Conservation (phyloP, 2,888 invertebrate genomes). For the Acrobeloides nanus region DNA sequence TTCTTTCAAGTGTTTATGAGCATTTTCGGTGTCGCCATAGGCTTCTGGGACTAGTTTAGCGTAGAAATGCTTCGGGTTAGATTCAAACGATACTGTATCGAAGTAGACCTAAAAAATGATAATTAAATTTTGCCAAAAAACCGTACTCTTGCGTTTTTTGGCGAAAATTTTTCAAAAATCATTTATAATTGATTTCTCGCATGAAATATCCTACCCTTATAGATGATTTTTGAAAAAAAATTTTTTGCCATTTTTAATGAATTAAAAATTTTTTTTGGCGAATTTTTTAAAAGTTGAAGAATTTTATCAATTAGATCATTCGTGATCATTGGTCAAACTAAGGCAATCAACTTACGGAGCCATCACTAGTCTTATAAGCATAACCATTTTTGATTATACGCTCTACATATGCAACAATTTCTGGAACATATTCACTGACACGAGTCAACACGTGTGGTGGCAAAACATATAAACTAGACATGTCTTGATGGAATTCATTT, state of each 20-base stretch:
- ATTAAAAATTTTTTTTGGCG: too few relatives aligned
- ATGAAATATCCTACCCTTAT: too few relatives aligned
- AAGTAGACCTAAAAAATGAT: constrained; percentile 68
- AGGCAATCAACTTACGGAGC: constrained; percentile 29
- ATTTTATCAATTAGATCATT: too few relatives aligned
- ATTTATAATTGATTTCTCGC: too few relatives aligned
- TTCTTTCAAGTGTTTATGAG: constrained; percentile 54
- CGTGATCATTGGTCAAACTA: too few relatives aligned
- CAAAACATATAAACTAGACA: constrained; percentile 65
- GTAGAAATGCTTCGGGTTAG: constrained; percentile 76
- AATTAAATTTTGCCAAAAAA: too few relatives aligned
- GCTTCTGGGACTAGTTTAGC: constrained; percentile 97
- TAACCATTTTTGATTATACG: constrained; percentile 76
- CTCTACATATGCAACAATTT: constrained; percentile 80
- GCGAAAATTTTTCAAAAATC: too few relatives aligned
- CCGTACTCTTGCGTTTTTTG: too few relatives aligned
- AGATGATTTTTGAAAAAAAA: too few relatives aligned
- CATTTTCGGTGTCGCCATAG: constrained; percentile 71
- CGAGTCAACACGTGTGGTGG: constrained; percentile 88
- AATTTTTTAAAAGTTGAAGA: too few relatives aligned
- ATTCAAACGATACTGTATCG: constrained; percentile 80
- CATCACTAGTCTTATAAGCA: constrained; percentile 67
- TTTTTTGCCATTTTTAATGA: too few relatives aligned
- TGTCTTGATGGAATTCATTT: constrained; percentile 70
- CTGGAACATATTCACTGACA: constrained; percentile 95